Percentiles rank a stretch among this genome's conserved stretches.
These are phyloP conservation scores for Dendroctonus valens DNA, from an alignment of 1,140 invertebrate species.

Conservation along the genomic window DNA sequence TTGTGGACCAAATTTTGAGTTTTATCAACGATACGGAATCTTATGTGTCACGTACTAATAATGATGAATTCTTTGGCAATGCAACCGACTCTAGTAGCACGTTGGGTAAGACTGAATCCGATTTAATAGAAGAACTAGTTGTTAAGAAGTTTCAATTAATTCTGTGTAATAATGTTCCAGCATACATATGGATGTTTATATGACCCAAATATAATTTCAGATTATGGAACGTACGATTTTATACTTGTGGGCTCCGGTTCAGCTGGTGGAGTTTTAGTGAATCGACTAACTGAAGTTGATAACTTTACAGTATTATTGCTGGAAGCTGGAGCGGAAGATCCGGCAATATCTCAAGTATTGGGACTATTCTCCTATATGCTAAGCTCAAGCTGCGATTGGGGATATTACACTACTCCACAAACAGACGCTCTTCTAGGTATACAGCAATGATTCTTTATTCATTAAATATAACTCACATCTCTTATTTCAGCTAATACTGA, in stretches of 20 bases:
- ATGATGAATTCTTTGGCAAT: no score
- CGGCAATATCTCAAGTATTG: conserved; percentile 36
- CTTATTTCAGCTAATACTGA: conserved; percentile 6
- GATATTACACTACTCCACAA: conserved; percentile 1
- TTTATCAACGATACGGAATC: no score
- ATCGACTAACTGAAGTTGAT: conserved; percentile 28
- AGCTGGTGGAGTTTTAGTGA: conserved; percentile 35
- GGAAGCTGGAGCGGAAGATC: conserved; percentile 42
- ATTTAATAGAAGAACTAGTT: no score
- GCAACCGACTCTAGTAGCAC: no score
- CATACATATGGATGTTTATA: no score
- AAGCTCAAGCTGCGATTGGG: conserved; percentile 59
- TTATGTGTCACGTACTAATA: no score
- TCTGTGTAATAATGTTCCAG: no score
- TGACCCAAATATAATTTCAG: conserved; percentile 10
- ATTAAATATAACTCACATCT: conserved; percentile 1
- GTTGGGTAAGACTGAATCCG: no score
- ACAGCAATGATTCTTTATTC: not conserved
- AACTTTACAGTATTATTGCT: conserved; percentile 34
- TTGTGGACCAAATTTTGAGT: no score
- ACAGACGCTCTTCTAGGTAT: not conserved
- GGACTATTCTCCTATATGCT: conserved; percentile 58
- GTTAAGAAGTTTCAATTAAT: no score
- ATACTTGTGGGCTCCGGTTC: conserved; percentile 38
- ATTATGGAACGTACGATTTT: conserved; percentile 35